A percentile compares a stretch with the other conserved stretches of the same genome.
Evolutionary conservation across 2,888 invertebrate genomes (phyloP).

Genomic region (Pachymerium ferrugineum): DNA sequence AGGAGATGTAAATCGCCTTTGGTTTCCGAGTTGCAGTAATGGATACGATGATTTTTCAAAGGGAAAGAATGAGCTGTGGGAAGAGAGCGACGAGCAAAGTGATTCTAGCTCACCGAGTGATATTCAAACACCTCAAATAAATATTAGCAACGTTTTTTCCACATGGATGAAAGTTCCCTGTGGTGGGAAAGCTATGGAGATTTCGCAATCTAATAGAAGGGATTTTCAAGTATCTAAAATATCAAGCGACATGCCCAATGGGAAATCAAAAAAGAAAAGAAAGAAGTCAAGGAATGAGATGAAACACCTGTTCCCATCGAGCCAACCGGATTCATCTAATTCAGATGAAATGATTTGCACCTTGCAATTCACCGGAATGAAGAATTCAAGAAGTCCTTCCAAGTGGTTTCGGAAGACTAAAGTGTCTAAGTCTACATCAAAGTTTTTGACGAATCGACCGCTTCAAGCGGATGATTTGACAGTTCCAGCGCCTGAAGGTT

Average conservation of each 20-base stretch:
- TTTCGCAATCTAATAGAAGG: neutral
- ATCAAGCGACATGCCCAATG: neutral
- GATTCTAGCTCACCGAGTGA: neutral
- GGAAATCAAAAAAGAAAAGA: neutral
- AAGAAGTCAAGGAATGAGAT: neutral
- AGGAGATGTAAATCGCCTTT: neutral
- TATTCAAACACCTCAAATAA: no score
- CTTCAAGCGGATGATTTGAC: neutral
- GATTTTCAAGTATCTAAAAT: neutral
- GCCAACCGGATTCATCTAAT: neutral
- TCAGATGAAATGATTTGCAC: neutral
- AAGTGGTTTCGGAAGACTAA: neutral
- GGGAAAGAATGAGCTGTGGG: no score
- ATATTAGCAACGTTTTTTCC: neutral
- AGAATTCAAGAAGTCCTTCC: neutral
- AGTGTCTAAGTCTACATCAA: neutral
- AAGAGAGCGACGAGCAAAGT: neutral
- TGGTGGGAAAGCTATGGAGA: neutral
- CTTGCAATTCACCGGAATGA: neutral
- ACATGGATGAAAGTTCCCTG: neutral
- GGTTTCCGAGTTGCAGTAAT: neutral
- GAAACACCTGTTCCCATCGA: neutral
- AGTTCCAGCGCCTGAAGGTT: neutral
- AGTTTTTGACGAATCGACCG: neutral
- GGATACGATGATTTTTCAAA: neutral